Percentiles rank a stretch among this genome's conserved stretches.
These are phyloP conservation scores for Pyrrhia umbra DNA, from an alignment of 2,888 invertebrate genomes.

Conservation along the genomic window DNA sequence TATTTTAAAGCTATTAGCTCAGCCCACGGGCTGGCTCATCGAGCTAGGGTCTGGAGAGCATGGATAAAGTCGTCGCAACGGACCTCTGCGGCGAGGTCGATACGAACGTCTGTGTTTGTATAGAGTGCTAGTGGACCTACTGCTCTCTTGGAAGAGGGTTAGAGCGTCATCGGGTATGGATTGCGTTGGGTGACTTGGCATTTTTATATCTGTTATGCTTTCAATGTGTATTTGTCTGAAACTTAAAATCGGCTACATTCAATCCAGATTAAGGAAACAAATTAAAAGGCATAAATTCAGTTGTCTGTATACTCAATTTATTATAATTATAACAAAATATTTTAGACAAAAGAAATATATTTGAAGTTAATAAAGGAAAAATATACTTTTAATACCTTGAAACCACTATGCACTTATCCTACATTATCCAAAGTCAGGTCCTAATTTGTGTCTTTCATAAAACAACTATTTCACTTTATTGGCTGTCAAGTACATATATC, in stretches of 20 bases:
- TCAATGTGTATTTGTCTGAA: too few relatives aligned
- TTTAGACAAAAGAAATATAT: slow-evolving; percentile 43
- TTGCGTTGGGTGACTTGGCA: too few relatives aligned
- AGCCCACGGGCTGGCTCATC: too few relatives aligned
- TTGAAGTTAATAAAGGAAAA: slow-evolving; percentile 46
- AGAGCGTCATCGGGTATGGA: too few relatives aligned
- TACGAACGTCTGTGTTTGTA: too few relatives aligned
- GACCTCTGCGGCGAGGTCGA: too few relatives aligned
- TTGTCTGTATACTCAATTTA: slow-evolving; percentile 2
- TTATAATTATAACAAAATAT: slow-evolving; percentile 31
- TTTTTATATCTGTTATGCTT: too few relatives aligned
- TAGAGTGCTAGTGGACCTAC: too few relatives aligned
- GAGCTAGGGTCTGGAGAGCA: too few relatives aligned
- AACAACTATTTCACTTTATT: slow-evolving; percentile 50
- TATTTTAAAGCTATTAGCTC: too few relatives aligned
- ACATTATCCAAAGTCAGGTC: slow-evolving; percentile 46
- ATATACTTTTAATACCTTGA: slow-evolving; percentile 47
- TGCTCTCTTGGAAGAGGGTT: too few relatives aligned
- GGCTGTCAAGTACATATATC: slow-evolving; percentile 44
- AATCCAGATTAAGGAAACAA: background rate
- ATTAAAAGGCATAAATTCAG: background rate
- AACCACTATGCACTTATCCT: slow-evolving; percentile 58
- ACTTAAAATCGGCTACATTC: background rate
- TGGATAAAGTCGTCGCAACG: too few relatives aligned
- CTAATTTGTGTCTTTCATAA: slow-evolving; percentile 49